Evolutionary conservation across 92 coral and sea anemone species (phyloP).

Genomic region (Palythoa heliodiscus): DNA sequence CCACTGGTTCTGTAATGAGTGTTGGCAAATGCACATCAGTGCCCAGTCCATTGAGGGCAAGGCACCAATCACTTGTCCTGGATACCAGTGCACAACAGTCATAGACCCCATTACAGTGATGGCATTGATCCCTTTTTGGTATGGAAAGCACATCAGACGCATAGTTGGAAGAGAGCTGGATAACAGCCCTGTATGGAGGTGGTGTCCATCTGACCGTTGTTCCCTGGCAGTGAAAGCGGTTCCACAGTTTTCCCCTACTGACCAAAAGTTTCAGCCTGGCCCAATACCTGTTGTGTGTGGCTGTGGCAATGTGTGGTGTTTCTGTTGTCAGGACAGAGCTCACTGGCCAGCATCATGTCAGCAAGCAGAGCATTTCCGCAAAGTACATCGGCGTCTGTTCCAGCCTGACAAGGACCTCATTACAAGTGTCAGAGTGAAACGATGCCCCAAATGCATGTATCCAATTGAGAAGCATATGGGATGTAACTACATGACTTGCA

Average conservation of each 20-base stretch:
- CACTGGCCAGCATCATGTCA: conserved; percentile 77
- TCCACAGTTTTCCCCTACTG: conserved; percentile 3
- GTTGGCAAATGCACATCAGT: conserved; percentile 57
- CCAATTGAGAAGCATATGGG: conserved; percentile 59
- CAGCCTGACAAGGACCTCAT: conserved; percentile 6
- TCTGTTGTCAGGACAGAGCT: conserved; percentile 58
- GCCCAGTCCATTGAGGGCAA: conserved; percentile 46
- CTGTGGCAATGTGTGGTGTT: conserved; percentile 72
- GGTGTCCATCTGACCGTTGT: conserved; percentile 66
- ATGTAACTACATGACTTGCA: conserved; percentile 43
- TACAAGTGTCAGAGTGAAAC: conserved; percentile 49
- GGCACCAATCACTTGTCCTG: conserved; percentile 55
- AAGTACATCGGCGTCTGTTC: conserved; percentile 7
- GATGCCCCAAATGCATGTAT: conserved; percentile 54
- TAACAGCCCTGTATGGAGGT: conserved; percentile 46
- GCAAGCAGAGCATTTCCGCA: conserved; percentile 62
- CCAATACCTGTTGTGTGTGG: conserved; percentile 63
- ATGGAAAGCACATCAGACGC: conserved; percentile 44
- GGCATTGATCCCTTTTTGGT: conserved; percentile 57
- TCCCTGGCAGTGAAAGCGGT: conserved; percentile 43
- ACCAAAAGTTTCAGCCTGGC: conserved; percentile 21
- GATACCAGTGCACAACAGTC: conserved; percentile 44
- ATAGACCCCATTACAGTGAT: conserved; percentile 51
- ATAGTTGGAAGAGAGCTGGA: conserved; percentile 43
- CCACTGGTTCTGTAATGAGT: conserved; percentile 65